Evolutionary conservation across 2,888 invertebrate genomes (phyloP), one percentile per base, ranked within the genome.

Genomic region (Argyresthia goedartella): DNA sequence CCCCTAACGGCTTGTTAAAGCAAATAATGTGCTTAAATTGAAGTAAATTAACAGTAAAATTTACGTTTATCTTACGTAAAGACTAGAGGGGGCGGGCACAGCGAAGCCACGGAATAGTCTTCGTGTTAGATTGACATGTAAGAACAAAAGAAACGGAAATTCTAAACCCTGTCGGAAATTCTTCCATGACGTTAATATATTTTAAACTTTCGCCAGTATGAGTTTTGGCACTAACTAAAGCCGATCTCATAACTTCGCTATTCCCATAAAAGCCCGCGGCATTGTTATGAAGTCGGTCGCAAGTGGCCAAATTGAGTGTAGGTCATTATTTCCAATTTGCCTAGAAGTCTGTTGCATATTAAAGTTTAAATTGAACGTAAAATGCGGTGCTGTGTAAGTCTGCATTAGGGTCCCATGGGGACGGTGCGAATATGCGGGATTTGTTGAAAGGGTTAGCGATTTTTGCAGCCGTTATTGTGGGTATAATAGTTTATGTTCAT

Each of bases 321-420:
- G 68, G 76, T 78, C 77, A 81, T 84, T 77, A 80, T 75, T 82
- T 79, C 76, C 77, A 81, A 80, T 82, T 81, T 79, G 73, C 66
- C 58, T 64, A 62, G 64, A 66, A 74, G 67, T 72, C 66, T 69
- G 75, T 67, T 77, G 80, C 77, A 81, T 82, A 79, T 82, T 81
- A 81, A 82, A 82, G 71, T 82, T 84, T 80, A 84, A 82, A 82
- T 82, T 81, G 82, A 78, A 80, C 79, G 77, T 75, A 75, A 73
- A 70, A 66, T 73, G 74, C 70, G 72, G 76, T 62, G 67, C 68
- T 71, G 73, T 80, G 81, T 84, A 81, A 82, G 81, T 81, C 82
- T 80, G 76, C 75, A 79, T 82, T 81, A 84, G 75, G 68, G 65
- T 65, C 73, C 81, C 61, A 76, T 53, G 50, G 80, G 69, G 80